These are phyloP conservation scores for Formica exsecta DNA, from an alignment of 1,140 invertebrate species.

Conservation along the genomic window DNA sequence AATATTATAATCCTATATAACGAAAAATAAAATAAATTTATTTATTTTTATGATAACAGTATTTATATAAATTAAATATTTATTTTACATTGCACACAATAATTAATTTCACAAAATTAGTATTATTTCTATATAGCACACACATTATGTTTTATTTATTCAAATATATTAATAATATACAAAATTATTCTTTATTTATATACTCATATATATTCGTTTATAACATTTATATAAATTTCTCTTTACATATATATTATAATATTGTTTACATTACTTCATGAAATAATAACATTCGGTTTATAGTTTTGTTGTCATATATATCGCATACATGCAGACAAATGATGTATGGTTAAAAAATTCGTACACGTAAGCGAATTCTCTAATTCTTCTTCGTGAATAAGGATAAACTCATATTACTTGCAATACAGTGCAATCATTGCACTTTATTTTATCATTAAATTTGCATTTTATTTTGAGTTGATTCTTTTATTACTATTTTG, in stretches of 20 bases:
- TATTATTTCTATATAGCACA: no score
- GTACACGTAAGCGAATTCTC: not conserved
- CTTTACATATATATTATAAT: constrained; percentile 1
- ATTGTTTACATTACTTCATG: not conserved
- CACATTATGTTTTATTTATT: not conserved
- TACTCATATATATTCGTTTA: not conserved
- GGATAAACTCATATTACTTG: not conserved
- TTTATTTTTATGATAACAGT: no score
- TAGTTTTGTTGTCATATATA: not conserved
- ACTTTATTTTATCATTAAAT: not conserved
- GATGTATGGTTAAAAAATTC: constrained; percentile 11
- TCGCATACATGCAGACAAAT: constrained; percentile 11
- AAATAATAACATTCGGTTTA: not conserved
- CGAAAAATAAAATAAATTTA: no score
- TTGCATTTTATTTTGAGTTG: not conserved
- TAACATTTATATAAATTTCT: not conserved
- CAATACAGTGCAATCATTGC: not conserved
- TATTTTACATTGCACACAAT: no score
- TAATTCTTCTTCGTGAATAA: not conserved
- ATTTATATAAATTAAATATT: no score
- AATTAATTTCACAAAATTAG: no score
- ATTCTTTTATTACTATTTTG: not conserved
- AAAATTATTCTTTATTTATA: not conserved
- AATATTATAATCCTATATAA: no score
- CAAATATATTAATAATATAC: not conserved